Percentiles rank a stretch among this genome's conserved stretches.
phyloP scores from a whole-genome alignment of 2,113 vertebrate genomes.

The Lethenteron reissneri region DNA sequence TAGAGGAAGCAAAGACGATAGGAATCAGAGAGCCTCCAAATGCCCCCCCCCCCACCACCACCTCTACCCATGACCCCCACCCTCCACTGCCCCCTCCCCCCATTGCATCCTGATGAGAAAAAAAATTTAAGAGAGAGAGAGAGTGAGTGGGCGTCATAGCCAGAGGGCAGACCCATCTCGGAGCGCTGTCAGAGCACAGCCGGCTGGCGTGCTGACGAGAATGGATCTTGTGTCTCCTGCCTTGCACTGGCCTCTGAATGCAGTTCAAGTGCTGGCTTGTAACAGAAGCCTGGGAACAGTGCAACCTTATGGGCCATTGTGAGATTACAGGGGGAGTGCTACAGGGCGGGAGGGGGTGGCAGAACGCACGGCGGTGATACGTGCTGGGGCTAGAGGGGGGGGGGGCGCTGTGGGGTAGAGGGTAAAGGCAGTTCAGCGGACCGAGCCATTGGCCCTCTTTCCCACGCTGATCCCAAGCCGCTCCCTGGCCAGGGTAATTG shows the following conservation, averaged over 20 bases:
- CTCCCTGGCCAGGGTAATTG: too few species aligned
- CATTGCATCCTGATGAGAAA: neutral
- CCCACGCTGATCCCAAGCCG: neutral
- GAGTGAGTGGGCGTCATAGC: conserved; percentile 2
- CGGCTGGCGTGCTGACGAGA: conserved; percentile 5
- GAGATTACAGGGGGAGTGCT: too few species aligned
- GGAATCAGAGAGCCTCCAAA: too few species aligned
- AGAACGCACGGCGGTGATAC: too few species aligned
- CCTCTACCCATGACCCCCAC: too few species aligned
- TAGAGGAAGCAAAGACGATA: too few species aligned
- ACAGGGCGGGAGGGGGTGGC: too few species aligned
- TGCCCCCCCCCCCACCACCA: too few species aligned
- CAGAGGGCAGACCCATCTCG: neutral
- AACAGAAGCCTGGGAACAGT: conserved; percentile 5
- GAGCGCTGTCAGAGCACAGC: neutral
- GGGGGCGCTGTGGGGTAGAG: too few species aligned
- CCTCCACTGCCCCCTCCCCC: too few species aligned
- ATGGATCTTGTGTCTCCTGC: conserved; percentile 6
- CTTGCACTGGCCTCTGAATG: neutral
- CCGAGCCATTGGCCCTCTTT: conserved; percentile 1
- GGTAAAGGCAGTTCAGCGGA: too few species aligned
- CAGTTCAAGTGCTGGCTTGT: conserved; percentile 6
- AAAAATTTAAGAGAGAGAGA: neutral
- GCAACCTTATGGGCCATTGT: neutral
- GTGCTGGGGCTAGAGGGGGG: too few species aligned